Evolutionary conservation across 1,140 invertebrate genomes (phyloP), one percentile per base, ranked within the genome.

Genomic region (Tribolium castaneum): DNA sequence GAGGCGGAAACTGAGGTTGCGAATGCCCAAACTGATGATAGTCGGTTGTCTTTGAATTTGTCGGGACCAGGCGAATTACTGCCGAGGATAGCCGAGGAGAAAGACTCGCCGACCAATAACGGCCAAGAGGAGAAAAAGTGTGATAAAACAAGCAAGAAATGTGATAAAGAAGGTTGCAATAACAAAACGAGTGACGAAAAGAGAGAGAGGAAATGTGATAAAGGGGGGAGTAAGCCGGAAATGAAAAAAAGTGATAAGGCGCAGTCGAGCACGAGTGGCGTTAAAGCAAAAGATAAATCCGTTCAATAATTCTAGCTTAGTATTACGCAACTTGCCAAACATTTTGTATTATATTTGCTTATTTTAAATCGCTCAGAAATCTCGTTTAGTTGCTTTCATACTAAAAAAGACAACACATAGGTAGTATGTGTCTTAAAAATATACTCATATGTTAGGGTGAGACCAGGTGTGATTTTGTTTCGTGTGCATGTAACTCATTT

Each of bases 41-140:
- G 84, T 78, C 81, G 86, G 22, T 82, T 87, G 75, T 88, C 86
- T 22, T 82, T 89, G 71, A 86, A 85, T 74, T 82, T 87, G 70
- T 85, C 86, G n/a, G 83, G 86, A 50, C 86, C 87, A 0, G 88
- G 87, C 75, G 90, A 91, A 83, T 83, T 89, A 3, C 83, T 94
- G 51, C 93, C 93, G 2, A 88, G 93, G 75, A 94, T 94, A 80
- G 94, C 94, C 0, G 94, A 96, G 84, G 94, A 95, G 85, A 95
- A 95, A 84, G 94, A 95, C 86, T 95, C 94, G 9, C 94, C 94
- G 0, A 95, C 94, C 0, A 91, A 91, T 13, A 80, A 70, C 13
- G 56, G 50, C n/a, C 77, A 83, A 49, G 75, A 66, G 25, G 76
- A 82, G 35, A 79, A 81, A 59, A 76, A 81, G 80, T 79, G 78